Evolutionary conservation across 1,140 invertebrate genomes (phyloP).

Genomic region (Zaprionus ghesquierei): DNA sequence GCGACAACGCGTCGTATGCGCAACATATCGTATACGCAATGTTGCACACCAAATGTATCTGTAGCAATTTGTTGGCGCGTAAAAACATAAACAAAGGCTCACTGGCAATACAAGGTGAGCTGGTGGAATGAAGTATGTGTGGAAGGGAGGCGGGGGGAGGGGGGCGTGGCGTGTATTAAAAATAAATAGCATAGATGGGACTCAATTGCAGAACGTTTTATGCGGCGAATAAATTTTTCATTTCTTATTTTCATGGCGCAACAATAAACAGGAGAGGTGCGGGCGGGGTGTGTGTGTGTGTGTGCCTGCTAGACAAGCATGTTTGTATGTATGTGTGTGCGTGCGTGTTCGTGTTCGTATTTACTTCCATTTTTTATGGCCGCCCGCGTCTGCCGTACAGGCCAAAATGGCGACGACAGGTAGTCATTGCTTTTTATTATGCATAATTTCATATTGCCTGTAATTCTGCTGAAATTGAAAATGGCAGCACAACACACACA

Average conservation of each 20-base stretch:
- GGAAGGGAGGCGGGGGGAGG: not conserved
- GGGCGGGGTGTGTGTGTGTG: conserved; percentile 1
- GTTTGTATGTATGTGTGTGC: not conserved
- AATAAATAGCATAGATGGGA: conserved; percentile 30
- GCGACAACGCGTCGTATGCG: conserved; percentile 18
- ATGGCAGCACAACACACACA: conserved; percentile 59
- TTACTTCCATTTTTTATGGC: conserved; percentile 72
- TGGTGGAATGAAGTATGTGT: not conserved
- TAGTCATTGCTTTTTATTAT: conserved; percentile 80
- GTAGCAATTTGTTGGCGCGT: conserved; percentile 21
- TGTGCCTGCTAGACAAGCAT: conserved; percentile 12
- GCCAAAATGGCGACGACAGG: conserved; percentile 72
- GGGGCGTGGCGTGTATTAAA: conserved; percentile 2
- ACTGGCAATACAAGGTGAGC: conserved; percentile 28
- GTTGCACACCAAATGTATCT: not conserved
- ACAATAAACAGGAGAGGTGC: conserved; percentile 54
- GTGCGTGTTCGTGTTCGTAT: conserved; percentile 42
- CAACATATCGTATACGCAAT: not conserved
- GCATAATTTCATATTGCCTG: conserved; percentile 79
- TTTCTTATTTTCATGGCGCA: conserved; percentile 76
- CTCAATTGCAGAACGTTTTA: conserved; percentile 44
- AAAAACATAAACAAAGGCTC: conserved; percentile 46
- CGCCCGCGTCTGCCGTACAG: conserved; percentile 37
- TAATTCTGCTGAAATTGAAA: conserved; percentile 81
- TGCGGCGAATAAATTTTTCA: conserved; percentile 67